Percentiles rank a stretch among this genome's conserved stretches.
Evolutionary conservation across 2,797 vertebrate genomes (phyloP).

Genomic region (Cyprinodon diabolis): DNA sequence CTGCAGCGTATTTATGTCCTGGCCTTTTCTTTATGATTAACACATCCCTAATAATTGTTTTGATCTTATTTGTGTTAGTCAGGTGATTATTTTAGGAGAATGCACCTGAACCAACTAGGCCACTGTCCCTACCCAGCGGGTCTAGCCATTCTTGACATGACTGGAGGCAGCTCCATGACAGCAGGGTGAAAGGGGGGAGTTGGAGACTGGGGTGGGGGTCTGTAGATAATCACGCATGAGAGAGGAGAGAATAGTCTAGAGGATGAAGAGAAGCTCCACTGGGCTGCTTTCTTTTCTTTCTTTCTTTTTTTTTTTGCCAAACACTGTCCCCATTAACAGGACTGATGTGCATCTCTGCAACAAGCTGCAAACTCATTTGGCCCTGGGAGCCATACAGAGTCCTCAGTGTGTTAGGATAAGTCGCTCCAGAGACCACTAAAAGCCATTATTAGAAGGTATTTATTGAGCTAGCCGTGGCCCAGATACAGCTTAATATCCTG

Average conservation of each 20-base stretch:
- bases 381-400: slow-evolving; percentile 67
- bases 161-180: slow-evolving; percentile 55
- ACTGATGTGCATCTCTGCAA: slow-evolving; percentile 68
- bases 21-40: slow-evolving; percentile 12
- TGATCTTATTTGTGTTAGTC: slow-evolving; percentile 18
- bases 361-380: slow-evolving; percentile 70
- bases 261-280: slow-evolving; percentile 52
- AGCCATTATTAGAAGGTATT: slow-evolving; percentile 78
- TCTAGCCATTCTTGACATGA: slow-evolving; percentile 42
- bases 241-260: slow-evolving; percentile 62
- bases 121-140: slow-evolving; percentile 25
- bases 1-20: neutral
- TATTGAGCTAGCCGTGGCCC: slow-evolving; percentile 71
- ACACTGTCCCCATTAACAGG: slow-evolving; percentile 68
- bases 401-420: slow-evolving; percentile 65
- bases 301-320: slow-evolving; percentile 3
- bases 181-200: slow-evolving; percentile 47
- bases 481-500: slow-evolving; percentile 71
- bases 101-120: neutral
- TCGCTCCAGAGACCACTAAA: slow-evolving; percentile 73
- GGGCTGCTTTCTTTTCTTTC: slow-evolving; percentile 18
- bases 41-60: slow-evolving; percentile 4
- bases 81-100: slow-evolving; percentile 6
- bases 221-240: slow-evolving; percentile 66
- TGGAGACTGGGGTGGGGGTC: slow-evolving; percentile 14